A percentile compares a stretch with the other conserved stretches of the same genome.
phyloP scores from a whole-genome alignment of 2,888 invertebrate species.

The Lasioglossum malachurum region DNA sequence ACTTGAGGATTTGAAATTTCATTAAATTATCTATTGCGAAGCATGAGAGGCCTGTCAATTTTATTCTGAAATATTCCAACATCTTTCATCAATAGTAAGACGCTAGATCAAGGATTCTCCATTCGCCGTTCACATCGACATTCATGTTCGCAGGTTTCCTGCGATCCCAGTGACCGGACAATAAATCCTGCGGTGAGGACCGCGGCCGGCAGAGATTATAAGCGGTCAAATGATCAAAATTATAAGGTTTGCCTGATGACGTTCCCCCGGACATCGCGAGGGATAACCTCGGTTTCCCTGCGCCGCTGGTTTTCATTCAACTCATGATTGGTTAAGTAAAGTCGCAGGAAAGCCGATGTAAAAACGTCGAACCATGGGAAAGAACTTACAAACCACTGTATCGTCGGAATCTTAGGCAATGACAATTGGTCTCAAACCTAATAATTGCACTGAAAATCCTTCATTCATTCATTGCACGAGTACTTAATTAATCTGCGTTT shows the following conservation, averaged over 20 bases:
- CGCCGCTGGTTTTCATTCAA: constrained; percentile 69
- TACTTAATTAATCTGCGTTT: not conserved
- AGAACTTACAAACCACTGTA: not conserved
- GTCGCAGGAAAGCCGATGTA: constrained; percentile 63
- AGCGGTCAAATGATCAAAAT: constrained; percentile 84
- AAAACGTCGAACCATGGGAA: constrained; percentile 21
- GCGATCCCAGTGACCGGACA: constrained; percentile 74
- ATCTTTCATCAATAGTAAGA: not conserved
- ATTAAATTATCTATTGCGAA: not conserved
- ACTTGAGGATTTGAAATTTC: not conserved
- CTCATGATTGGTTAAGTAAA: constrained; percentile 78
- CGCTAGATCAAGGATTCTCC: not conserved
- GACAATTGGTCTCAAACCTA: not conserved
- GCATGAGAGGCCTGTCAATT: not conserved
- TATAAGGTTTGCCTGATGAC: constrained; percentile 84
- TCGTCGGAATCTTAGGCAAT: not conserved
- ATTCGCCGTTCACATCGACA: constrained; percentile 42
- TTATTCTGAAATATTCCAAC: not conserved
- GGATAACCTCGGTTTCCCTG: constrained; percentile 71
- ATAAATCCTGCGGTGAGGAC: constrained; percentile 81
- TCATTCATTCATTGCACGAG: too few species aligned
- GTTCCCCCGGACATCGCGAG: constrained; percentile 79
- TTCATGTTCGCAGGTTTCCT: constrained; percentile 43
- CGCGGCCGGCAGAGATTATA: constrained; percentile 77
- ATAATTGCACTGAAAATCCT: not conserved